Evolutionary conservation across 2,113 vertebrate genomes (phyloP), one percentile per base, ranked within the genome.

Genomic region (Ageneiosus marmoratus): DNA sequence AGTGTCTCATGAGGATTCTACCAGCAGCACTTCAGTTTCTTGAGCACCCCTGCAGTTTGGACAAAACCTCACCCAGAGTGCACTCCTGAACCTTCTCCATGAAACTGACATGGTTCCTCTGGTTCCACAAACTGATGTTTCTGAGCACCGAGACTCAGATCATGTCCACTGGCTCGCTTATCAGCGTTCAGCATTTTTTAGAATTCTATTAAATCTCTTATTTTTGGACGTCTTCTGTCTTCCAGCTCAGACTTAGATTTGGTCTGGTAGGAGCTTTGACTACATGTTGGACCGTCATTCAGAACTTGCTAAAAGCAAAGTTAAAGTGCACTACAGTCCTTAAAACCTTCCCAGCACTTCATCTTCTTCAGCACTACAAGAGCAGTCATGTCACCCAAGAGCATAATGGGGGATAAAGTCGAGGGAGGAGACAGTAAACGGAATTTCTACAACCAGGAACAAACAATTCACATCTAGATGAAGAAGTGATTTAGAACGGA

Each of bases 1-100:
- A 0, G 84, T 93, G 41, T 91, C 91, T 58, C 92, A 79, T 2
- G 89, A 91, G n/a, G 91, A 89, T 0, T 67, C 83, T 51, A 84
- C 85, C 29, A 78, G 88, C 83, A 88, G 81, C 37, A 80, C 88
- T 83, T 89, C 65, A 2, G 55, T 70, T 18, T 51, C 62, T 1
- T 79, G 89, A 46, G 86, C 86, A 32, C 79, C 92, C 87, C 94
- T 93, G 53, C 94, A 94, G 85, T 92, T 93, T 58, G 8, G 16
- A 53, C 48, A 20, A 13, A 72, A 15, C 20, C 72, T 84, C 76
- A 62, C 24, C 34, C 65, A 87, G 86, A 4, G 88, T 89, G 13
- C 69, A n/a, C 37, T 50, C 44, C 69, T 50, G 73, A 53, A 75
- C 48, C 48, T 22, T 22, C 73, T 53, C 27, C 27, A 5, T 75